Conservation (phyloP, 2,888 invertebrate genomes). For the Latrodectus hesperus region DNA sequence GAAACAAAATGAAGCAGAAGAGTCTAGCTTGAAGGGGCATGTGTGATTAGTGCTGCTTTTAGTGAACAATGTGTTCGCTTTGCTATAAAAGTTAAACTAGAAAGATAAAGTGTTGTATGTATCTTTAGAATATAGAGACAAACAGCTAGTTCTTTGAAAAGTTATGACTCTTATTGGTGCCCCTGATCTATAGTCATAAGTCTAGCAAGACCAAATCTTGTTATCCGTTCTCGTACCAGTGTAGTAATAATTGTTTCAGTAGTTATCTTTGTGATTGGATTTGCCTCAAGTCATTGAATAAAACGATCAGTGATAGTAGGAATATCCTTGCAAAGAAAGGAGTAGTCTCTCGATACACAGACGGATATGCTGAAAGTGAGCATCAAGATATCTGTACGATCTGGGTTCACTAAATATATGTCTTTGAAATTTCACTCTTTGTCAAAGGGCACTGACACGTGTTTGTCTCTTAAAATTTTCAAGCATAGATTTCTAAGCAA, state of each 20-base stretch:
- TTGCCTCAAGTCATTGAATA: not conserved
- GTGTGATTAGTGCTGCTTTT: no score
- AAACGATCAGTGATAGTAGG: no score
- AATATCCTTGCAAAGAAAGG: no score
- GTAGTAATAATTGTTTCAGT: not conserved
- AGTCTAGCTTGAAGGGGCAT: no score
- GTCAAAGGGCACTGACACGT: not conserved
- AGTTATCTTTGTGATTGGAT: not conserved
- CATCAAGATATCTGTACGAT: not conserved
- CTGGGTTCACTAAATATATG: not conserved
- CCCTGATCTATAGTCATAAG: not conserved
- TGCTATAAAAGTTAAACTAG: no score
- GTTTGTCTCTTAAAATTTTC: not conserved
- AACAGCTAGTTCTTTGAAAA: not conserved
- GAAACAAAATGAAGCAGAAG: not conserved
- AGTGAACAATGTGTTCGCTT: no score
- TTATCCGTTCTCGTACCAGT: not conserved
- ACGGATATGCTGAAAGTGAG: not conserved
- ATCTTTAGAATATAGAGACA: not conserved
- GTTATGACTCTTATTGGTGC: not conserved
- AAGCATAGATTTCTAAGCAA: not conserved
- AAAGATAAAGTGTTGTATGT: not conserved
- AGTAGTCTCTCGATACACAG: no score
- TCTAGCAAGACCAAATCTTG: not conserved
- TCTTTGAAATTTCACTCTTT: not conserved